Base-by-base conservation (phyloP, 2,113 vertebrate species). In the Edolisoma coerulescens region DNA sequence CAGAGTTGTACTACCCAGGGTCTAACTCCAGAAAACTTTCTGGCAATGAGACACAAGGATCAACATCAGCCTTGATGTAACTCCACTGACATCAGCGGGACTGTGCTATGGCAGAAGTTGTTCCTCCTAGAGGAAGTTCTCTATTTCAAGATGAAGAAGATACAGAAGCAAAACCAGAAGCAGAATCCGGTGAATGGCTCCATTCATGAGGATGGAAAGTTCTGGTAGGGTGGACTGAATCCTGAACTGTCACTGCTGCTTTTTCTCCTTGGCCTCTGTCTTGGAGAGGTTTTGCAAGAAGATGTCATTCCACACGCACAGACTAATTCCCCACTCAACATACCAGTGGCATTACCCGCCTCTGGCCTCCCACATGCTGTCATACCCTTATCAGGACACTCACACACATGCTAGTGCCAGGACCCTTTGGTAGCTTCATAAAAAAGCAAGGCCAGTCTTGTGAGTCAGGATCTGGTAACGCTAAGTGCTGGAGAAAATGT, bases 391-490 rank as follows among this genome's bases (percentile, higher is more conserved):
- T 96, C 95, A 78, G 79, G 85, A 90, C 87, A 84, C 75, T 95
- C 85, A 88, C 85, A 77, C 52, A 84, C 79, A 91, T 67, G 76
- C 87, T 93, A 90, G 83, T 5, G 7, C 78, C 93, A 95, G 85
- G 71, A 81, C 60, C 35, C 78, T 93, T 91, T 91, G 85, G 95
- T 96, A 92, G 90, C 59, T 94, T 86, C 90, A 83, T 73, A 87
- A 93, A 87, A 94, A 95, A 90, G 79, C 76, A 92, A 94, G 88
- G 35, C 33, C 20, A 47, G 73, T 57, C 82, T 63, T 67, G 67
- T 95, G 96, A 96, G 93, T 96, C 95, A 97, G 90, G 93, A 92
- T 68, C 60, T 93, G 90, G 95, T 96, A 93, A 93, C 0, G 1
- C 41, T 81, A 64, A 96, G 68, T 64, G 88, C 50, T 89, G 88